Conservation (phyloP, 2,888 invertebrate species). For the Dryobota labecula region DNA sequence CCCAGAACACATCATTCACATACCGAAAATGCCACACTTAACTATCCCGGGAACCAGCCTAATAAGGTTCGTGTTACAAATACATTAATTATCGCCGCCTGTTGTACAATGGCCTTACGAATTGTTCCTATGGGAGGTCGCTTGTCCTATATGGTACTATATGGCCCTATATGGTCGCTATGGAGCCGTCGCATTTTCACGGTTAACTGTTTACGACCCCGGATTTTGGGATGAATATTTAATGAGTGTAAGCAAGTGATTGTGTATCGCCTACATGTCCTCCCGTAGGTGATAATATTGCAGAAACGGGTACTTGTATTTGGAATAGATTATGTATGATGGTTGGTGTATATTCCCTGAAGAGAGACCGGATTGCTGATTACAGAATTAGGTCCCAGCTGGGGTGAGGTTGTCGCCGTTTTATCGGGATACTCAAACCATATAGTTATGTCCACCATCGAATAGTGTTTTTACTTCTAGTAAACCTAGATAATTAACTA, state of each 20-base stretch:
- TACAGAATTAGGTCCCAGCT: constrained; percentile 42
- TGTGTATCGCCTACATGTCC: constrained; percentile 40
- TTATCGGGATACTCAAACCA: constrained; percentile 44
- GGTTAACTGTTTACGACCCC: constrained; percentile 68
- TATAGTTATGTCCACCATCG: not conserved
- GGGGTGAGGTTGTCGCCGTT: constrained; percentile 22
- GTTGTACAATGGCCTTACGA: constrained; percentile 64
- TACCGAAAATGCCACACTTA: constrained; percentile 44
- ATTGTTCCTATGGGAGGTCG: constrained; percentile 68
- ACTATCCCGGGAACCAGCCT: constrained; percentile 58
- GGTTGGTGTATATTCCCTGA: constrained; percentile 42
- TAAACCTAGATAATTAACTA: too few species aligned
- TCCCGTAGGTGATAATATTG: constrained; percentile 65
- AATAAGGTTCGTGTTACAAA: constrained; percentile 79
- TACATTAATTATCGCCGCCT: constrained; percentile 77
- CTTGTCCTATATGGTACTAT: constrained; percentile 49
- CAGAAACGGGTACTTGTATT: constrained; percentile 30
- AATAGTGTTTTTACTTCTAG: not conserved
- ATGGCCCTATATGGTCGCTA: constrained; percentile 47
- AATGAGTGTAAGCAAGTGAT: constrained; percentile 55
- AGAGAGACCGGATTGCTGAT: constrained; percentile 45
- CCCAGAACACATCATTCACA: constrained; percentile 47
- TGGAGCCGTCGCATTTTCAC: constrained; percentile 64
- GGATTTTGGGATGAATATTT: constrained; percentile 62
- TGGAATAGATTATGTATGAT: constrained; percentile 47